These are phyloP conservation scores for Coryphaenoides rupestris DNA, from an alignment of 2,113 vertebrate species.

Conservation along the genomic window DNA sequence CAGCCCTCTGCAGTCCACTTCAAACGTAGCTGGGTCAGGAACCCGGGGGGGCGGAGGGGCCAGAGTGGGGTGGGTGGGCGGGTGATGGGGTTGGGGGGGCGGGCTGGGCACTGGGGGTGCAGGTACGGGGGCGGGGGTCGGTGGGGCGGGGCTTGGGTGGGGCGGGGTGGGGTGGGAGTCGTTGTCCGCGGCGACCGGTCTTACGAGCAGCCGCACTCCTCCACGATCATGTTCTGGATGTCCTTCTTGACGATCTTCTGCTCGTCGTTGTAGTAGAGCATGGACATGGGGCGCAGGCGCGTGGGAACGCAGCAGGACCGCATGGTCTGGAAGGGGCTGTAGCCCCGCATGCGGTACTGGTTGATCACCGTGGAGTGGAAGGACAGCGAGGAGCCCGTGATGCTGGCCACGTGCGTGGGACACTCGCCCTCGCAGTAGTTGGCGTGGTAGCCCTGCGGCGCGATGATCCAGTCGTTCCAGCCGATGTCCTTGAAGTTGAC, in stretches of 20 bases:
- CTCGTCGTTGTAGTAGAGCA: slow-evolving; percentile 96
- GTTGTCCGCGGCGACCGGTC: background rate
- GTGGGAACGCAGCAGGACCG: slow-evolving; percentile 95
- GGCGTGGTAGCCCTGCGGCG: slow-evolving; percentile 90
- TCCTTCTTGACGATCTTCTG: slow-evolving; percentile 99
- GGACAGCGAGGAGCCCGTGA: slow-evolving; percentile 87
- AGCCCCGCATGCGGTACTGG: slow-evolving; percentile 93
- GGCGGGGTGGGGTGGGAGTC: too few species aligned
- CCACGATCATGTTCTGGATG: slow-evolving; percentile 98
- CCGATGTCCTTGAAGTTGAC: slow-evolving; percentile 98
- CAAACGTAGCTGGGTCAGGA: too few species aligned
- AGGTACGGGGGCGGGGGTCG: too few species aligned
- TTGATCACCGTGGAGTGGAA: slow-evolving; percentile 98
- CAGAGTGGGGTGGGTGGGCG: background rate
- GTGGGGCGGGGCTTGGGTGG: too few species aligned
- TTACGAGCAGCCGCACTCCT: slow-evolving; percentile 97
- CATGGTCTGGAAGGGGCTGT: slow-evolving; percentile 92
- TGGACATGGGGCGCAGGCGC: slow-evolving; percentile 96
- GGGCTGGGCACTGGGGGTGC: background rate
- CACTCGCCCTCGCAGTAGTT: slow-evolving; percentile 99
- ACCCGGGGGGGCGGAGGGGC: background rate
- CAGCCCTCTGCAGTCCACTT: slow-evolving; percentile 24
- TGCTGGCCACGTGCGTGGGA: slow-evolving; percentile 90
- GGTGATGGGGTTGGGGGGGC: background rate
- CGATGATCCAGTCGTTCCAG: slow-evolving; percentile 99